These are phyloP conservation scores for Myotis brandtii DNA, from an alignment of 2,113 vertebrate genomes.

Conservation along the genomic window DNA sequence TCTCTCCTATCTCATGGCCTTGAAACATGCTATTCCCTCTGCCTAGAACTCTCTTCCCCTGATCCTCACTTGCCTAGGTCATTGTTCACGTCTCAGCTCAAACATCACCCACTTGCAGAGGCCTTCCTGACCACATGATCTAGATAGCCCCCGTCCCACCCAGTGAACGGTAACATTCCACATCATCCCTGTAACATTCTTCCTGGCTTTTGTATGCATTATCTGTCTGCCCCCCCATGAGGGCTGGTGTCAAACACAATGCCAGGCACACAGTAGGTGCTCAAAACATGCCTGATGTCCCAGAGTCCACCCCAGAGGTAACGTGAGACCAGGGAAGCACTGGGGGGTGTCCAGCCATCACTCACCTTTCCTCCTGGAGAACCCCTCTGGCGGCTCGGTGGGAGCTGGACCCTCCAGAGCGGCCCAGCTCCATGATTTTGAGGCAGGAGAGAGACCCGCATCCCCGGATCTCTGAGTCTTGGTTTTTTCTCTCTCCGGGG, in stretches of 20 bases:
- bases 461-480: neutral
- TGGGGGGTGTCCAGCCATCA: neutral
- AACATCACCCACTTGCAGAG: neutral
- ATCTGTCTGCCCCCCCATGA: neutral
- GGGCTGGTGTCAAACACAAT: neutral
- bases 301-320: neutral
- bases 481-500: neutral
- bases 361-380: conserved; percentile 69
- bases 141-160: neutral
- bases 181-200: accelerated
- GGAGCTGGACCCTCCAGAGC: neutral
- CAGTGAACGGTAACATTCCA: accelerated
- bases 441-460: neutral
- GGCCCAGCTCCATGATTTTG: conserved; percentile 32
- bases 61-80: neutral
- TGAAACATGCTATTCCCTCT: neutral
- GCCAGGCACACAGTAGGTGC: neutral
- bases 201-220: accelerated
- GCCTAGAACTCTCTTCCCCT: neutral
- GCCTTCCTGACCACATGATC: neutral
- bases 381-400: neutral
- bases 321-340: neutral
- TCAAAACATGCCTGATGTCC: neutral
- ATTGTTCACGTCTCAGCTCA: neutral
- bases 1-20: neutral